Percentiles rank a stretch among this genome's conserved stretches.
These are phyloP conservation scores for Palythoa caribaeorum DNA, from an alignment of 92 coral and sea anemone genomes.

Conservation along the genomic window DNA sequence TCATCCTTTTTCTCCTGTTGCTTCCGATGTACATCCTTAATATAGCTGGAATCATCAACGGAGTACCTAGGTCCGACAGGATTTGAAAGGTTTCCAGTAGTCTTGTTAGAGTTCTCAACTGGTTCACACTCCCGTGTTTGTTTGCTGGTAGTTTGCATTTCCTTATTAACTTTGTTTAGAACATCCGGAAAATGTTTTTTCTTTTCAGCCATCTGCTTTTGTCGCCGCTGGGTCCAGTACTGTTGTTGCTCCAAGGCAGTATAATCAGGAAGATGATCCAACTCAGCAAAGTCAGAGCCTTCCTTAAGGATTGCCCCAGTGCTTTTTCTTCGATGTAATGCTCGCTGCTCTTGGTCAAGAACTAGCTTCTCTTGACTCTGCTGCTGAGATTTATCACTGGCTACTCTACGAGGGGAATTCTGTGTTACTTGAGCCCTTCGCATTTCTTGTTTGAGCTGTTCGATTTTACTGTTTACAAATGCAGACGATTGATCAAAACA, in stretches of 20 bases:
- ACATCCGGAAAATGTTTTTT: constrained; percentile 10
- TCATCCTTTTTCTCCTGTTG: not conserved
- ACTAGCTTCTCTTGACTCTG: constrained; percentile 37
- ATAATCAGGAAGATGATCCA: constrained; percentile 44
- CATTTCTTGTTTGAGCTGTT: constrained; percentile 47
- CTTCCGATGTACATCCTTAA: not conserved
- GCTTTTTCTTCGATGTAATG: constrained; percentile 26
- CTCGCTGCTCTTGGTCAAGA: constrained; percentile 37
- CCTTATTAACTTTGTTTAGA: constrained; percentile 19
- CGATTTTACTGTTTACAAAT: constrained; percentile 32
- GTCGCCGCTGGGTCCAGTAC: constrained; percentile 47
- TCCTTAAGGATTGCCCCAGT: constrained; percentile 31
- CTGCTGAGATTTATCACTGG: constrained; percentile 37
- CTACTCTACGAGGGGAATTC: constrained; percentile 41
- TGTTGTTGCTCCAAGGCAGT: constrained; percentile 45
- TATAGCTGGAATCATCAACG: not conserved
- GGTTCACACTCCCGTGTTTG: not conserved
- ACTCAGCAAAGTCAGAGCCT: constrained; percentile 28
- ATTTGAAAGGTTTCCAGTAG: not conserved
- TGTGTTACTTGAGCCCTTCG: constrained; percentile 38
- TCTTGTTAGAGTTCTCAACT: not conserved
- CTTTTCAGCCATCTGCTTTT: constrained; percentile 32
- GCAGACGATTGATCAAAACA: not conserved
- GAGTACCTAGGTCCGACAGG: not conserved
- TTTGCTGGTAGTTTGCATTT: not conserved